Conservation (phyloP, 2,113 vertebrate genomes). For the Hydrochoerus hydrochaeris region DNA sequence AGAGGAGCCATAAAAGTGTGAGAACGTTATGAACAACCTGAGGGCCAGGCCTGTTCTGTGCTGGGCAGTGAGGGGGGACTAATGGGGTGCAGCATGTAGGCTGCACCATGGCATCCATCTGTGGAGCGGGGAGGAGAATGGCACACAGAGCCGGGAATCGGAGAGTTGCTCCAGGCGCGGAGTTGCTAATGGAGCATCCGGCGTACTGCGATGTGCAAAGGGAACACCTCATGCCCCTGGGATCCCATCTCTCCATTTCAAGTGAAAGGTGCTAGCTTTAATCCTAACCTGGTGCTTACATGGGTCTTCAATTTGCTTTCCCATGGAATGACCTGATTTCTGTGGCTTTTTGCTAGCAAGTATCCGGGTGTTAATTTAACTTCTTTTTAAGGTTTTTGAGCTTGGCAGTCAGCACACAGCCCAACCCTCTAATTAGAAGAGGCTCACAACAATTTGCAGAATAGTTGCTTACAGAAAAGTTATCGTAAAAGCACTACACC, state of each 20-base stretch:
- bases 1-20: slow-evolving; percentile 87
- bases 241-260: not conserved
- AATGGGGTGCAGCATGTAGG: slow-evolving; percentile 87
- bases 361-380: slow-evolving; percentile 77
- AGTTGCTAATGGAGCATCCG: slow-evolving; percentile 80
- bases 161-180: slow-evolving; percentile 82
- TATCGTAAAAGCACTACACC: slow-evolving; percentile 19
- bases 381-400: slow-evolving; percentile 79
- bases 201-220: slow-evolving; percentile 58
- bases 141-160: slow-evolving; percentile 76
- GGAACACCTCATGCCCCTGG: slow-evolving; percentile 49
- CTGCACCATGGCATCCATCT: slow-evolving; percentile 83
- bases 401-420: slow-evolving; percentile 77
- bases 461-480: slow-evolving; percentile 74
- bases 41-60: slow-evolving; percentile 84
- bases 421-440: slow-evolving; percentile 81
- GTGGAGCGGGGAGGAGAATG: slow-evolving; percentile 80
- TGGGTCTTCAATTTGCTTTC: not conserved
- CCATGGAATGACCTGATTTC: slow-evolving; percentile 69
- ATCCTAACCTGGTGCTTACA: not conserved
- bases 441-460: slow-evolving; percentile 80
- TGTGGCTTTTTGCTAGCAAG: not conserved
- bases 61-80: slow-evolving; percentile 87
- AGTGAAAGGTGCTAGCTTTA: not conserved
- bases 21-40: slow-evolving; percentile 85